Conservation (phyloP, 2,113 vertebrate genomes). For the Sprattus sprattus region DNA sequence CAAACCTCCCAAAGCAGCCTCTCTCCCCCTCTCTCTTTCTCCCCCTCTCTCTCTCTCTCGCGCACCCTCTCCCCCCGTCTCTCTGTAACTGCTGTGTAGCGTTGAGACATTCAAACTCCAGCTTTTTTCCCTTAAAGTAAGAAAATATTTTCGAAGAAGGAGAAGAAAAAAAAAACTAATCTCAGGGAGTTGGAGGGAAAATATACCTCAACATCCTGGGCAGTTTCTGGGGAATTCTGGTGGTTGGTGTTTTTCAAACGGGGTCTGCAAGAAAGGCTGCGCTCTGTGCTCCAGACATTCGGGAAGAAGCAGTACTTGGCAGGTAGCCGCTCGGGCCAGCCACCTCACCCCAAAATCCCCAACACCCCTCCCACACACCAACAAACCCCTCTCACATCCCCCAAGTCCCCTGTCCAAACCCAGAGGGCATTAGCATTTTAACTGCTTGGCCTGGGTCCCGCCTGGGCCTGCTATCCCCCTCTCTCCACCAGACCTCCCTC, state of each 20-base stretch:
- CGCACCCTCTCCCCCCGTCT: not conserved
- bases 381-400: not conserved
- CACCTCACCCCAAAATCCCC: not conserved
- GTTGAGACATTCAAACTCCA: not conserved
- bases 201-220: conserved; percentile 65
- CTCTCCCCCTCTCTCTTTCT: not conserved
- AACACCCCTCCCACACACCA: not conserved
- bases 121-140: conserved; percentile 56
- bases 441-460: conserved; percentile 57
- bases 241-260: conserved; percentile 49
- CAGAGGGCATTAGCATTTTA: conserved; percentile 56
- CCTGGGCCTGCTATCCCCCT: conserved; percentile 46
- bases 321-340: not conserved
- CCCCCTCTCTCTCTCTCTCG: not conserved
- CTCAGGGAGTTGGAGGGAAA: conserved; percentile 57
- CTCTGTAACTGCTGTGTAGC: not conserved
- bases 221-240: conserved; percentile 55
- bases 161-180: conserved; percentile 46
- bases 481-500: conserved; percentile 24
- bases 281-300: not conserved
- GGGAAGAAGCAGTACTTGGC: not conserved
- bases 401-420: conserved; percentile 2
- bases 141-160: conserved; percentile 50
- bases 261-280: not conserved
- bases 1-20: conserved; percentile 2